These are phyloP conservation scores for Proisotoma minuta DNA, from an alignment of 2,888 invertebrate species.

Conservation along the genomic window DNA sequence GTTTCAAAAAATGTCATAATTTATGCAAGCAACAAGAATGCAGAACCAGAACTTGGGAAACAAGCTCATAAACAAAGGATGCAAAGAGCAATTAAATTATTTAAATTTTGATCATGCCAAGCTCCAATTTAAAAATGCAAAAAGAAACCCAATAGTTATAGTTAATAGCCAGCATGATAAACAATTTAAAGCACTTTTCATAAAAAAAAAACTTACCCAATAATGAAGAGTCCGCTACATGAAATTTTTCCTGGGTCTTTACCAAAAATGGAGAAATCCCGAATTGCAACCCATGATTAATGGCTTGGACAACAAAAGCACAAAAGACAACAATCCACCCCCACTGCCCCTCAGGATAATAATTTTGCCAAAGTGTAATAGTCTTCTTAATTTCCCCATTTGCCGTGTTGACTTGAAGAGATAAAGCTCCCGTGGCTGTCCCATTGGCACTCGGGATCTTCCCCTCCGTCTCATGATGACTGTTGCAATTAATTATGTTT, in stretches of 20 bases:
- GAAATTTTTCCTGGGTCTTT: slow-evolving; percentile 29
- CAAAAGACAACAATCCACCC: slow-evolving; percentile 43
- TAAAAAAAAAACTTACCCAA: slow-evolving; percentile 30
- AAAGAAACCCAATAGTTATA: not conserved
- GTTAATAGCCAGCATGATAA: not conserved
- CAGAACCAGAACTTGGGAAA: not conserved
- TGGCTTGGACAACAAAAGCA: slow-evolving; percentile 38
- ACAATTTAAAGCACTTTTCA: no score
- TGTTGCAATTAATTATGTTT: slow-evolving; percentile 25
- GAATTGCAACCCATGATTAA: slow-evolving; percentile 43
- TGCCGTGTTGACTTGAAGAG: slow-evolving; percentile 34
- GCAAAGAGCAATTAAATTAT: slow-evolving; percentile 5
- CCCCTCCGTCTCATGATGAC: slow-evolving; percentile 32
- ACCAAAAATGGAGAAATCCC: slow-evolving; percentile 37
- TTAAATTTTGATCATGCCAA: not conserved
- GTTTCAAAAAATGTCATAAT: not conserved
- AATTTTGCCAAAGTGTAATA: slow-evolving; percentile 44
- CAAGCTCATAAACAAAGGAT: not conserved
- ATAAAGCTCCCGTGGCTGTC: slow-evolving; percentile 35
- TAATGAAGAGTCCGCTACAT: slow-evolving; percentile 33
- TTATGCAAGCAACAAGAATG: not conserved
- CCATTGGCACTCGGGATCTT: slow-evolving; percentile 33
- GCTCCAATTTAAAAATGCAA: not conserved
- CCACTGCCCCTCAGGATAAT: slow-evolving; percentile 45
- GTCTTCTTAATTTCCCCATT: slow-evolving; percentile 43